Evolutionary conservation across 1,140 invertebrate genomes (phyloP), one percentile per base, ranked within the genome.

Genomic region (Pomacea maculata): DNA sequence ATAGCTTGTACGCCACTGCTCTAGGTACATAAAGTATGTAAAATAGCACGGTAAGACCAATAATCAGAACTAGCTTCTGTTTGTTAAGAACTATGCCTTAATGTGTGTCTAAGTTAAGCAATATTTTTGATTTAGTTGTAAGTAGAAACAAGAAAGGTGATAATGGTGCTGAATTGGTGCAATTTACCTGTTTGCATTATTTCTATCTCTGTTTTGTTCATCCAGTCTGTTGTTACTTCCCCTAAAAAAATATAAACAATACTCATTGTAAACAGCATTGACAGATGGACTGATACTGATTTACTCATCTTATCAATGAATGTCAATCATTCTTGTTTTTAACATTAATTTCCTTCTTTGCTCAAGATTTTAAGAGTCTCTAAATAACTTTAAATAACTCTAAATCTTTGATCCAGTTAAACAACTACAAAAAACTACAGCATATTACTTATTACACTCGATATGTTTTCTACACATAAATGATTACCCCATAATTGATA

Each of bases 201-300:
- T 84, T 70, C 88, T 80, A 64, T 83, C 84, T 84, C 87, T 83
- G 14, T 73, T 82, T 75, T 80, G 73, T 82, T 90, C 90, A 85
- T 91, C 87, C 25, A 91, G 83, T 64, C 90, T 82, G 82, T 91
- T 91, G 79, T 91, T 91, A 70, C 87, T 84, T n/a, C 90, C 90
- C 74, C 89, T 90, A 83, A 57, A 84, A 25, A 86, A n/a, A 70
- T 34, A 61, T 65, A 17, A 55, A 72, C n/a, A n/a, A 45, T 3
- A 29, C 19, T 55, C 9, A 34, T 8, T 64, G 8, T 68, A 21
- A 52, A 57, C 19, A 15, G 17, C 52, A 61, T 21, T 25, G 2
- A 17, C 15, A 17, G 21, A 25, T 17, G 21, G 34, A 17, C 17
- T 45, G 71, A 21, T n/a, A 25, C 17, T 25, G 34, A 21, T 17